Evolutionary conservation across 2,113 vertebrate genomes (phyloP).

Genomic region (Phalacrocorax pelagicus): DNA sequence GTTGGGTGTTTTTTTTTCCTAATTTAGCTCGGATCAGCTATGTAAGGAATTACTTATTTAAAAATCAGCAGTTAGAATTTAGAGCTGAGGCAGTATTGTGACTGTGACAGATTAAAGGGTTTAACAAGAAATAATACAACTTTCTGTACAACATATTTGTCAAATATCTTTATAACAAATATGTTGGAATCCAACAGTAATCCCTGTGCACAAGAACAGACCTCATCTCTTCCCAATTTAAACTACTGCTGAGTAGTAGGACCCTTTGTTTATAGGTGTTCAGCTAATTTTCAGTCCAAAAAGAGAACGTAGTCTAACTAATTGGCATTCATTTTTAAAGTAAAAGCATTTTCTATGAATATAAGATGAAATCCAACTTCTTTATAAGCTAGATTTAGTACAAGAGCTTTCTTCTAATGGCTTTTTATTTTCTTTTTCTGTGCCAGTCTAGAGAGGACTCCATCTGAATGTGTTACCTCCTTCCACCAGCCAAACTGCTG

Average conservation of each 20-base stretch:
- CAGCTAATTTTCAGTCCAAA: not conserved
- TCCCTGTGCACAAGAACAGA: not conserved
- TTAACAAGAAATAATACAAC: slow-evolving; percentile 33
- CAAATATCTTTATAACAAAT: slow-evolving; percentile 41
- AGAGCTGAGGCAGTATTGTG: not conserved
- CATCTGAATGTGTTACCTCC: not conserved
- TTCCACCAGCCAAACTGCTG: not conserved
- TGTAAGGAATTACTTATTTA: not conserved
- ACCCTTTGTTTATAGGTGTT: not conserved
- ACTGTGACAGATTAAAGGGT: slow-evolving; percentile 28
- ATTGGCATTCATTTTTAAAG: not conserved
- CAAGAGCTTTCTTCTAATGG: not conserved
- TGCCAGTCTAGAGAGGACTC: not conserved
- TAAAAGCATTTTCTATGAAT: not conserved
- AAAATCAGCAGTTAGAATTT: slow-evolving; percentile 15
- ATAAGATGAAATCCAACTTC: not conserved
- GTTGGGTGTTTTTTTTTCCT: not conserved
- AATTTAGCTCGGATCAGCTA: not conserved
- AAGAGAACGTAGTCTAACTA: not conserved
- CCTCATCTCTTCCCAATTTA: not conserved
- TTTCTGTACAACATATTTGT: slow-evolving; percentile 24
- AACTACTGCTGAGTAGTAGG: not conserved
- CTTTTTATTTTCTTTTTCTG: not conserved
- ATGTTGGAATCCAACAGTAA: not conserved
- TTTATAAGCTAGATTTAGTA: not conserved